Evolutionary conservation across 2,113 vertebrate genomes (phyloP), one percentile per base, ranked within the genome.

Genomic region (Tragelaphus scriptus): DNA sequence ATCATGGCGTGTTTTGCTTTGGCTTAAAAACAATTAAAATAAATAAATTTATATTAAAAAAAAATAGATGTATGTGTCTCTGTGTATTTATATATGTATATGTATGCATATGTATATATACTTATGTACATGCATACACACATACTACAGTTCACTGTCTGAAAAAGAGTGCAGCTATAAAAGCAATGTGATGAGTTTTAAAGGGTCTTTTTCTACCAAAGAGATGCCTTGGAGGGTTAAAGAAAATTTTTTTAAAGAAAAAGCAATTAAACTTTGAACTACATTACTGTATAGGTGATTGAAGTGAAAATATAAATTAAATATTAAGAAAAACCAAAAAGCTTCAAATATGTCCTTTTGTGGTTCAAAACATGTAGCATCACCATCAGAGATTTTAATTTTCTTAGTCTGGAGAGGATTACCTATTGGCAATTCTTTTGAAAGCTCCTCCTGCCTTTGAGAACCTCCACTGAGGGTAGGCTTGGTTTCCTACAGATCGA

Each of bases 181-280:
- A 75, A 90, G 17, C 44, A 8, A 5, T 65, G 10, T 93, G 32
- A 36, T 88, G 36, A 59, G 44, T 79, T 90, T 28, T 75, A 71
- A 79, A 75, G 75, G 56, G 40, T 47, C 26, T 53, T 61, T 85
- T 89, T 77, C 80, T 75, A 84, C 68, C 53, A 55, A 82, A 87
- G 82, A 12, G 12, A 44, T 89, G 36, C 51, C 23, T 94, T 30
- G 36, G 61, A 82, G 77, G 36, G 55, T 91, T 86, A 59, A 71
- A 68, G 56, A 63, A 58, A 82, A n/a, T 23, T 77, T 94, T 59
- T 59, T 59, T 59, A 53, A 88, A 91, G 56, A 65, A 95, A 91
- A 96, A 68, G 25, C 40, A 80, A 36, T 91, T 94, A 87, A 84
- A 91, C 56, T 61, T 87, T 85, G 17, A 94, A 63, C 55, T 94